These are phyloP conservation scores for Typhlichthys eigenmanni DNA, from an alignment of 2,797 vertebrate species.

Conservation along the genomic window DNA sequence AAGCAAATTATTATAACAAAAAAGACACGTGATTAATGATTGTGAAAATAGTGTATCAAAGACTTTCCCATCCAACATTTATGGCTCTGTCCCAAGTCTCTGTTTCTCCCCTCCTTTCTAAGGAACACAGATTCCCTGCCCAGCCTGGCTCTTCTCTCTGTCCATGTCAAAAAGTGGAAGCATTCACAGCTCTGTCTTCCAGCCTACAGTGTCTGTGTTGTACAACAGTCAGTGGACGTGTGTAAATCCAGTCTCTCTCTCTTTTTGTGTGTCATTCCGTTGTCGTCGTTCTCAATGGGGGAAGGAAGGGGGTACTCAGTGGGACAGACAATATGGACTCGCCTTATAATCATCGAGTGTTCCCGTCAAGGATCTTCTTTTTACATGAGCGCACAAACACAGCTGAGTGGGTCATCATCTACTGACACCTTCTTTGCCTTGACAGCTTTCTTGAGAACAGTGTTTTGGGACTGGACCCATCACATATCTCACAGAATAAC, in stretches of 20 bases:
- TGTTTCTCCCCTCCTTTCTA: slow-evolving; percentile 33
- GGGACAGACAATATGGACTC: slow-evolving; percentile 23
- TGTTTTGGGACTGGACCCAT: slow-evolving; percentile 17
- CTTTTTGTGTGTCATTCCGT: slow-evolving; percentile 18
- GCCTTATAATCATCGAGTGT: slow-evolving; percentile 56
- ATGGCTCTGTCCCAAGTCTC: slow-evolving; percentile 63
- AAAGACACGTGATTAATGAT: slow-evolving; percentile 49
- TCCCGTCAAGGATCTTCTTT: slow-evolving; percentile 54
- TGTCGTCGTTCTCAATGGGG: slow-evolving; percentile 37
- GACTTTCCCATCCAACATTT: slow-evolving; percentile 59
- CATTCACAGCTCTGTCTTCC: slow-evolving; percentile 54
- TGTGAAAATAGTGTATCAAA: slow-evolving; percentile 57
- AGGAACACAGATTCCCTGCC: slow-evolving; percentile 37
- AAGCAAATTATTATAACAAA: slow-evolving; percentile 61
- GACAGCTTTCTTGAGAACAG: slow-evolving; percentile 27
- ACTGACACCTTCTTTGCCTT: slow-evolving; percentile 39
- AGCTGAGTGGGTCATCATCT: slow-evolving; percentile 44
- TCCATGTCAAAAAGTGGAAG: slow-evolving; percentile 44
- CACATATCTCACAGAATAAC: slow-evolving; percentile 35
- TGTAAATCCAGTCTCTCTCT: slow-evolving; percentile 47
- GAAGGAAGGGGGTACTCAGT: background rate
- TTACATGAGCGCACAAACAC: slow-evolving; percentile 55
- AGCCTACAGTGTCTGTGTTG: slow-evolving; percentile 43
- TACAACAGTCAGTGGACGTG: slow-evolving; percentile 65
- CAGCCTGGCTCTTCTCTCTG: slow-evolving; percentile 28